phyloP scores from a whole-genome alignment of 2,797 vertebrate species.

The Enoplosus armatus region DNA sequence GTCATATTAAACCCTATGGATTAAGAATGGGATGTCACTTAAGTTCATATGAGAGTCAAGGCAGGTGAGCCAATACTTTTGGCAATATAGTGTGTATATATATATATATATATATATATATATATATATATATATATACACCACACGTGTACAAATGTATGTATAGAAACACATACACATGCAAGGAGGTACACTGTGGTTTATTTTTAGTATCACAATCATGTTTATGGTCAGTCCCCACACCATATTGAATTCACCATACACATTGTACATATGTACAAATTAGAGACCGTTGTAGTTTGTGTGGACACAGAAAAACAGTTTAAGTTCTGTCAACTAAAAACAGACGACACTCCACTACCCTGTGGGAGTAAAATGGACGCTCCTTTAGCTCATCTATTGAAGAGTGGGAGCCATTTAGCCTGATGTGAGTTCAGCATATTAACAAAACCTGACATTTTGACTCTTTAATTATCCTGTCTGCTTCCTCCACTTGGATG shows the following conservation, averaged over 20 bases:
- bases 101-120: too few species aligned
- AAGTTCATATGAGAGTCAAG: too few species aligned
- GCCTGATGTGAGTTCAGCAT: not conserved
- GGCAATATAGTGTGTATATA: too few species aligned
- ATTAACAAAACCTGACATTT: not conserved
- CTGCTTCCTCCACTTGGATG: not conserved
- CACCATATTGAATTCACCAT: not conserved
- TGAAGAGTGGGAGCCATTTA: too few species aligned
- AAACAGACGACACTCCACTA: not conserved
- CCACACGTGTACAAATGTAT: not conserved
- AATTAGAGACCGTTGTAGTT: not conserved
- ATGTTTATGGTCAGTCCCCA: slow-evolving; percentile 10
- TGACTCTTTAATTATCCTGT: not conserved
- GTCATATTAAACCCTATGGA: too few species aligned
- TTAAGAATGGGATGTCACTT: too few species aligned
- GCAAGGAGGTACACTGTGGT: not conserved
- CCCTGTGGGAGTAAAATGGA: not conserved
- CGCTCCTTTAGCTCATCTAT: not conserved
- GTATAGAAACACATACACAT: not conserved
- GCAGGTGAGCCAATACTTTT: too few species aligned
- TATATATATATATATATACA: too few species aligned
- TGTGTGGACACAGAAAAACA: not conserved
- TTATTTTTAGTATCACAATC: not conserved
- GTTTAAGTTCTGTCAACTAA: not conserved
- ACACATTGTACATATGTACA: not conserved